Base-by-base conservation (phyloP, 2,113 vertebrate species). In the Morone chrysops region DNA sequence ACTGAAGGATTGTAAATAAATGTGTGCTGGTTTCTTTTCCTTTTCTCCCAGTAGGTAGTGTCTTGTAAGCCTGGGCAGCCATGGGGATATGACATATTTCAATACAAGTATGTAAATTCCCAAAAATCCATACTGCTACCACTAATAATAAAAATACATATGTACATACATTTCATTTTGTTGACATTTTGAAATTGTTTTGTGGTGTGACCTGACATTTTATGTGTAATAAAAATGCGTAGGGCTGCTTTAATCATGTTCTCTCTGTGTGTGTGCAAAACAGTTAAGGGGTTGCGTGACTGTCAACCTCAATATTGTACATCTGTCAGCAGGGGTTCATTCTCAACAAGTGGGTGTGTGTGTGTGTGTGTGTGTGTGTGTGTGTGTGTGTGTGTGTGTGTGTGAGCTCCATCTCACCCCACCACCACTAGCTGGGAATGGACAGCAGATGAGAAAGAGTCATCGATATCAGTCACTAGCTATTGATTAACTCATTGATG, bases 401-500 rank as follows among this genome's bases (percentile, higher is more conserved):
- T 31, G 31, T 2, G 31, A 43, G 8, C 10, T 36, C 9, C 16
- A 9, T 48, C 51, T 20, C 63, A 16, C 6, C 70, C 53, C 78
- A 82, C 73, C 67, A 69, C 18, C 70, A 48, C 53, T 67, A 67
- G 65, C 65, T 89, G 83, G 17, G 61, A 84, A 76, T 54, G 57
- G 67, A 86, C 87, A 78, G 77, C 90, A 84, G 67, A 80, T 77
- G 81, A 92, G 66, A 72, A 76, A 81, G 92, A 75, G 13, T 85
- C 89, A 92, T 96, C 92, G 73, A 95, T 95, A 88, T 88, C 62
- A 77, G 91, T 84, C 48, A 78, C 91, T 87, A 88, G 75, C 82
- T 82, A 96, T 97, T 56, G 91, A 94, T 91, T 31, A n/a, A 4
- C 47, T 41, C 89, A 93, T 93, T 92, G 94, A 96, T 94, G 41